Evolutionary conservation across 2,888 invertebrate species (phyloP).

Genomic region (Pseudeuparius sepicola): DNA sequence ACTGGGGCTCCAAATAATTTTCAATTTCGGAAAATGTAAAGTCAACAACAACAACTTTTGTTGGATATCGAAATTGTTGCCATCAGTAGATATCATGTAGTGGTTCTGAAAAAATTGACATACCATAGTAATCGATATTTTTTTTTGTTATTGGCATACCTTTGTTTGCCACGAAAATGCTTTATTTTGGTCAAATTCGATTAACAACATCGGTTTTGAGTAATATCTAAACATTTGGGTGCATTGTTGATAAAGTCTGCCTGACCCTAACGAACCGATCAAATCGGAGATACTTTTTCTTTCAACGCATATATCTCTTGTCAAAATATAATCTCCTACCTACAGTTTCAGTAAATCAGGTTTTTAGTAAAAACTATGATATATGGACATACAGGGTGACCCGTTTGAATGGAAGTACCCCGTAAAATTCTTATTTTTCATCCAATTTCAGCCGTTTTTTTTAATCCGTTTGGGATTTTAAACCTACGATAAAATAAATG

Average conservation of each 20-base stretch:
- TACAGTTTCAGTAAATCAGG: constrained; percentile 40
- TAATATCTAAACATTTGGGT: constrained; percentile 88
- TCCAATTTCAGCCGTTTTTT: too few species aligned
- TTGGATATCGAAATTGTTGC: constrained; percentile 67
- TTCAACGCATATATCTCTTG: constrained; percentile 94
- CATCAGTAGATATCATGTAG: constrained; percentile 68
- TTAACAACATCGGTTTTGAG: constrained; percentile 77
- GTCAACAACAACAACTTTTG: constrained; percentile 88
- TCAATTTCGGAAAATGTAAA: constrained; percentile 85
- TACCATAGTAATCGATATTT: constrained; percentile 8
- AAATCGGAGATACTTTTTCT: constrained; percentile 93
- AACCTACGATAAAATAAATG: too few species aligned
- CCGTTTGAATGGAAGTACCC: too few species aligned
- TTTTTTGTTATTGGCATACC: constrained; percentile 40
- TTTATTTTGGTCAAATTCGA: constrained; percentile 93
- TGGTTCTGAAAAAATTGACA: constrained; percentile 52
- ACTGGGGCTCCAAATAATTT: constrained; percentile 93
- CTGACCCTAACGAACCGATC: constrained; percentile 89
- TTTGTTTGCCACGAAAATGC: constrained; percentile 84
- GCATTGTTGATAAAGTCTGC: constrained; percentile 91
- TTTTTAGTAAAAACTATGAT: too few species aligned
- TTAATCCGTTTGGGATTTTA: too few species aligned
- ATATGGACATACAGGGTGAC: too few species aligned
- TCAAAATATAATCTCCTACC: constrained; percentile 96
- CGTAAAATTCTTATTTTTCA: too few species aligned